These are phyloP conservation scores for Sphaeridia pumilis DNA, from an alignment of 2,888 invertebrate genomes.

Conservation along the genomic window DNA sequence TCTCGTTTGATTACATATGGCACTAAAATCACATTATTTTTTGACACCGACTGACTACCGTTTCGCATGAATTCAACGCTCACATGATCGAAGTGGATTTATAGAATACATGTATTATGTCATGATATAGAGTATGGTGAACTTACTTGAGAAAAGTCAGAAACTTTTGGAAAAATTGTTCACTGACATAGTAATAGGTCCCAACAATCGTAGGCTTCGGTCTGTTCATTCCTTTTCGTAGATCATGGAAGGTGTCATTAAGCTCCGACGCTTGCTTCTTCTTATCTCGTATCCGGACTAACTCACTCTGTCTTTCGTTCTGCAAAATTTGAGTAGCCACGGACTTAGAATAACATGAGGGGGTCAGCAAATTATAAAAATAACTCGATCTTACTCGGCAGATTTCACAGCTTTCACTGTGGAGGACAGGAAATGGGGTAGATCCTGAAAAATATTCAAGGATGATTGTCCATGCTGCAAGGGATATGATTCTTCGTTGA, in stretches of 20 bases:
- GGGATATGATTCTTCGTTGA: conserved; percentile 43
- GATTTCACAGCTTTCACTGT: conserved; percentile 13
- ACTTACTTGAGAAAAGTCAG: conserved; percentile 42
- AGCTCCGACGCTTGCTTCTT: conserved; percentile 25
- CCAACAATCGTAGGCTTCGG: conserved; percentile 21
- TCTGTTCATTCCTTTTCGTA: conserved; percentile 17
- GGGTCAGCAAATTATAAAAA: too few species aligned
- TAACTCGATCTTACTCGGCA: conserved; percentile 23
- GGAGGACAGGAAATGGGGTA: conserved; percentile 35
- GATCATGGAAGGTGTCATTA: conserved; percentile 18
- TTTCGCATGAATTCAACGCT: too few species aligned
- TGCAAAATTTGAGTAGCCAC: too few species aligned
- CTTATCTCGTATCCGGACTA: conserved; percentile 9
- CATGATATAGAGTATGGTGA: too few species aligned
- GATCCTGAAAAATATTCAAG: conserved; percentile 42
- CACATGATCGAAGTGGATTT: too few species aligned
- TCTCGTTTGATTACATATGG: too few species aligned
- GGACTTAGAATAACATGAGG: too few species aligned
- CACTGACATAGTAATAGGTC: conserved; percentile 37
- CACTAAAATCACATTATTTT: too few species aligned
- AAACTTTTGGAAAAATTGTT: conserved; percentile 42
- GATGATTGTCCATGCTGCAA: conserved; percentile 45
- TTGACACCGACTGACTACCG: too few species aligned
- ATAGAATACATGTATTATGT: too few species aligned
- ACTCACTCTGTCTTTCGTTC: conserved; percentile 11